Conservation (phyloP, 2,888 invertebrate genomes). For the Halocaridina rubra region DNA sequence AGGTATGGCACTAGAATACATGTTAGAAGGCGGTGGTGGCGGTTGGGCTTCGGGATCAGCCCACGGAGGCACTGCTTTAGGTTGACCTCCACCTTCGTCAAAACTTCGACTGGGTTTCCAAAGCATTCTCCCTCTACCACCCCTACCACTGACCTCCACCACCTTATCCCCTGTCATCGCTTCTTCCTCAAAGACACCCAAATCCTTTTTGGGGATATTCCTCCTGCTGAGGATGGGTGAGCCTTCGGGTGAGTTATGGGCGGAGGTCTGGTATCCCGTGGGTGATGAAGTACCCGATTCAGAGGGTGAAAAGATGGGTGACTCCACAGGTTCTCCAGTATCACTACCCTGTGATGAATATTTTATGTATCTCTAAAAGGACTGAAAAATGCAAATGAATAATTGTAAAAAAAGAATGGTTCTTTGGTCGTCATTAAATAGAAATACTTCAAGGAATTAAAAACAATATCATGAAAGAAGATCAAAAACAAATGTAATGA, state of each 20-base stretch:
- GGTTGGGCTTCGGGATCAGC: conserved; percentile 52
- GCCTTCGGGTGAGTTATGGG: conserved; percentile 31
- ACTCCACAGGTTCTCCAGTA: background rate
- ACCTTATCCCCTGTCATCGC: background rate
- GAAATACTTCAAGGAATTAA: no score
- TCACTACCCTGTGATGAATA: background rate
- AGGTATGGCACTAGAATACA: conserved; percentile 1
- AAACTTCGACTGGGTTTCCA: conserved; percentile 14
- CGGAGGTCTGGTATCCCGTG: conserved; percentile 42
- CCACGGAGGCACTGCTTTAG: conserved; percentile 50
- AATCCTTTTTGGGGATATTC: background rate
- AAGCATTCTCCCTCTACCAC: background rate
- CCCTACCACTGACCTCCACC: background rate
- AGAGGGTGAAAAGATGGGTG: background rate
- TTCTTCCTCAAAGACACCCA: background rate
- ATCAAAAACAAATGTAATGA: no score
- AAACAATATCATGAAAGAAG: no score
- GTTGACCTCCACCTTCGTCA: background rate
- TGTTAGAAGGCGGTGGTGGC: conserved; percentile 41
- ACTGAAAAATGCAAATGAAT: background rate
- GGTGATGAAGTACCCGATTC: conserved; percentile 11
- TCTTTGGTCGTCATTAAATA: no score
- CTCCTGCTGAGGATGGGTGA: background rate
- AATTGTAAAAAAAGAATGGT: background rate
- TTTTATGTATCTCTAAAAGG: background rate